Conservation (phyloP, 2,888 invertebrate species). For the Odontocolon sp. region DNA sequence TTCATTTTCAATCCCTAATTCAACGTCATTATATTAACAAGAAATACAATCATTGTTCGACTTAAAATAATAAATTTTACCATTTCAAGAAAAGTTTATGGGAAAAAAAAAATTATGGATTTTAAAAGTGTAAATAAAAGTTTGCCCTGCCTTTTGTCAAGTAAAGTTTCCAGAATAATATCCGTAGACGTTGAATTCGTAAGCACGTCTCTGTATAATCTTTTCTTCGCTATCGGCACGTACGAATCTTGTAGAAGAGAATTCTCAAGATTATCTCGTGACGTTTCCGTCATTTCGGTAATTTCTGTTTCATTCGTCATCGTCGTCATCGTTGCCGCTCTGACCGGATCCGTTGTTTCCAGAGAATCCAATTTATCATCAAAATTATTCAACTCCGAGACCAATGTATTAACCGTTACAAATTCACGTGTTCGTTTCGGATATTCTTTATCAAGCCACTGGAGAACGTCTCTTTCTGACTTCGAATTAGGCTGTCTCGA, state of each 20-base stretch:
- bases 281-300: background rate
- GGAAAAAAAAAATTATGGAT: too few relatives aligned
- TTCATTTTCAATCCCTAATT: too few relatives aligned
- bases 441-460: conserved; percentile 70
- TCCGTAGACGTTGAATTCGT: conserved; percentile 76
- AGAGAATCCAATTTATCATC: conserved; percentile 59
- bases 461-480: conserved; percentile 63
- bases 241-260: conserved; percentile 23
- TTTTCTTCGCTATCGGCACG: conserved; percentile 76
- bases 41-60: too few relatives aligned
- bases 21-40: too few relatives aligned
- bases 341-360: too few relatives aligned
- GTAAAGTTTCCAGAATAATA: conserved; percentile 63
- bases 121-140: too few relatives aligned
- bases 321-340: background rate
- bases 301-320: conserved; percentile 1
- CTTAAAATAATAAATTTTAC: too few relatives aligned
- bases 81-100: too few relatives aligned
- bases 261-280: conserved; percentile 1
- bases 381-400: conserved; percentile 62
- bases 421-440: conserved; percentile 66
- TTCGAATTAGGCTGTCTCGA: conserved; percentile 66
- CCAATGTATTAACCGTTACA: conserved; percentile 62
- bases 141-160: conserved; percentile 80
- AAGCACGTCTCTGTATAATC: conserved; percentile 83